phyloP scores from a whole-genome alignment of 2,888 invertebrate species.

The Drosophila planitibia region DNA sequence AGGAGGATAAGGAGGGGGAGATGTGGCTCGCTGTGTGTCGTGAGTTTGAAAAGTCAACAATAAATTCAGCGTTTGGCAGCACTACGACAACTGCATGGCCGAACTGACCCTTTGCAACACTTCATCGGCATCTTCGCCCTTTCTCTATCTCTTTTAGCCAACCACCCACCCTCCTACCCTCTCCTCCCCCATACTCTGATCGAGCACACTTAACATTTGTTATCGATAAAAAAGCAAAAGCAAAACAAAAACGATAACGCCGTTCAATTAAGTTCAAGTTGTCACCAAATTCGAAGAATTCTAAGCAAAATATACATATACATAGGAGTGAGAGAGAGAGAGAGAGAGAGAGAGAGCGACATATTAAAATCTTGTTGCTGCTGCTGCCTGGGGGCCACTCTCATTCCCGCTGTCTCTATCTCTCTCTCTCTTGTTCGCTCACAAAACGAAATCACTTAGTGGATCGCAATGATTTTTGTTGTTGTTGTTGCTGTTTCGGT shows the following conservation, averaged over 20 bases:
- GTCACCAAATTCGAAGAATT: constrained; percentile 27
- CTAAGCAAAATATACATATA: constrained; percentile 15
- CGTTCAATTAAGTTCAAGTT: constrained; percentile 29
- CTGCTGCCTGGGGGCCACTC: constrained; percentile 30
- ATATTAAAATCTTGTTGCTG: constrained; percentile 31
- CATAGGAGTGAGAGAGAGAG: background rate
- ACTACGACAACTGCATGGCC: constrained; percentile 1
- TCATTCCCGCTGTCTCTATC: constrained; percentile 19
- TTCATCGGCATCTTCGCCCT: constrained; percentile 20
- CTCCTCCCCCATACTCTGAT: background rate
- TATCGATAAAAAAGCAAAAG: constrained; percentile 21
- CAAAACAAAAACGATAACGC: constrained; percentile 18
- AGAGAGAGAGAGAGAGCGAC: constrained; percentile 1
- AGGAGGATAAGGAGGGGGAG: background rate
- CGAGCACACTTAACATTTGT: constrained; percentile 41
- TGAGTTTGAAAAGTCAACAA: constrained; percentile 34
- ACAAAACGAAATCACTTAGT: constrained; percentile 52
- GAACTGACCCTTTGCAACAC: constrained; percentile 34
- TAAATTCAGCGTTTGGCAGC: constrained; percentile 28
- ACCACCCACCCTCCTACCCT: background rate
- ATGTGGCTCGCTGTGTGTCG: background rate
- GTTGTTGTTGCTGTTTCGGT: constrained; percentile 16
- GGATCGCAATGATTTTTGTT: constrained; percentile 50
- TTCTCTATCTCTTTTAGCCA: background rate
- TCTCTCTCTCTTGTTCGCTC: constrained; percentile 25